Base-by-base conservation (phyloP, 2,888 invertebrate species). In the Ophonus ardosiacus region DNA sequence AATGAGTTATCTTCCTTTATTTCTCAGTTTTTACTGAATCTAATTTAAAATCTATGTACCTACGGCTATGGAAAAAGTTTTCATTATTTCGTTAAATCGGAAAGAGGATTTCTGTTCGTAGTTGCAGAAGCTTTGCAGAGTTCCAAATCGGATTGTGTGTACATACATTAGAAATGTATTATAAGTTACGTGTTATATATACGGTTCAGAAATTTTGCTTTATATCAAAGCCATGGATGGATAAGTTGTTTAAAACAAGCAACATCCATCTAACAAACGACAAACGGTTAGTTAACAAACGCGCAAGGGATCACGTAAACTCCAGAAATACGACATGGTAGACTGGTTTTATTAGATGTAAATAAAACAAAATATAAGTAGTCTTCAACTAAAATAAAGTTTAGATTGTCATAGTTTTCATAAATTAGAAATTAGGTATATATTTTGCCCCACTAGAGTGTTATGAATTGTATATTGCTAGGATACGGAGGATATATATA, bases 201-300 rank as follows among this genome's bases (percentile, higher is more conserved):
- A 57, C 82, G 82, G 71, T 71, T 57, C 71, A 71, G 31, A 56
- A 24, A 68, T 43, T 71, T 43, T 43, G 71, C 71, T 74, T 74
- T 74, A 51, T 17, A 51, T 43, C 71, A 74, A 74, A 74, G 71
- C 71, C 71, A 74, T 74, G 40, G 71, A 74, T 74, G 43, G 71
- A 43, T 74, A 74, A 74, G 71, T 74, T 18, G 71, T 40, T 74
- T 74, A 68, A 74, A 74, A 74, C 71, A 74, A 74, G 71, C 71
- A 68, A 68, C 38, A 38, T 38, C 71, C 43, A 74, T 74, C 51
- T 43, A 74, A 74, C 71, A 74, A 74, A 31, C 68, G 40, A 15
- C 15, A 43, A 74, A 74, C 18, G 71, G 71, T 74, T 74, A 15
- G 71, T 74, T 74, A 74, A 40, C 71, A 15, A 43, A 43, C 8